Evolutionary conservation across 2,797 vertebrate genomes (phyloP), one percentile per base, ranked within the genome.

Genomic region (Hippopotamyrus pictus): DNA sequence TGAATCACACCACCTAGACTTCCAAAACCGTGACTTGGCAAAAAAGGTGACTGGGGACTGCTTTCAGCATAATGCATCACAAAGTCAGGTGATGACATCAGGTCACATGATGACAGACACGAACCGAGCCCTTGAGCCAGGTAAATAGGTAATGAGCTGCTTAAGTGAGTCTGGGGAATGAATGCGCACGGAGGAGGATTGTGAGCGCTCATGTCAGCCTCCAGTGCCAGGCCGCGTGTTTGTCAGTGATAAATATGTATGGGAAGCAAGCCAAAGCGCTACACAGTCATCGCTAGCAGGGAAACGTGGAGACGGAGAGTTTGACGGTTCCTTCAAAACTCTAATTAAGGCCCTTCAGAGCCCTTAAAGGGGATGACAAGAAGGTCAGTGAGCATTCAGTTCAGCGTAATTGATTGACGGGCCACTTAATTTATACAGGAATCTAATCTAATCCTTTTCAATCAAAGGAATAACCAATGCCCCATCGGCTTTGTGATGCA

Each of bases 391-490:
- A 91, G 91, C 89, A 89, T 84, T 87, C 86, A 87, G 73, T 76
- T 82, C 89, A 76, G 79, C 89, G 76, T 88, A 90, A 91, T 90
- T 91, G 91, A 90, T 88, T 90, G 91, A 90, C 89, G 62, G 91
- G 73, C 90, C 88, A 73, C 90, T 91, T 90, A 90, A 90, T 92
- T 91, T 87, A 88, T 90, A 86, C 33, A 86, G 83, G 90, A 91
- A 90, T 92, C 90, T 88, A 88, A 92, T 92, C 90, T 92, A 91
- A 91, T 91, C 89, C 89, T 57, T 46, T 46, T 76, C 86, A 91
- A 88, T 91, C 91, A 89, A 90, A 91, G 54, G 87, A 14, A 89
- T 88, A 87, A 41, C n/a, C 44, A 14, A 48, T 86, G 51, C 50
- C 69, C 73, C 41, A 29, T 50, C 8, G 41, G 50, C 87, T 69